Conservation (phyloP, 2,888 invertebrate species). For the Deladenus siricidicola region DNA sequence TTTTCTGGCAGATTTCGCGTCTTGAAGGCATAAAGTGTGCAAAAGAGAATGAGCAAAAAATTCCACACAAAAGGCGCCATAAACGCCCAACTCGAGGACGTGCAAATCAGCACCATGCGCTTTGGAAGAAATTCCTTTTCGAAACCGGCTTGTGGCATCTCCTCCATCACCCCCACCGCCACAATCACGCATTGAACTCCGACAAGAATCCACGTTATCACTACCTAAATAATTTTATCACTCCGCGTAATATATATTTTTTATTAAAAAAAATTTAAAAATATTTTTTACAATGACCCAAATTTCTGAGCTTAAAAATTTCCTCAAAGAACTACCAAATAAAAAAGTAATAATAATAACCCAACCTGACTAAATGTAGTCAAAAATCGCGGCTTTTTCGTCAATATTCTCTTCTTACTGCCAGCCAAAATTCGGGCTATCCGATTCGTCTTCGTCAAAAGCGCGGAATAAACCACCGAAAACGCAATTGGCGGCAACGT, state of each 20-base stretch:
- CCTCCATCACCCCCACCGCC: constrained; percentile 61
- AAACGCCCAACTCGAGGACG: constrained; percentile 58
- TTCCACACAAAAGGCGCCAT: constrained; percentile 75
- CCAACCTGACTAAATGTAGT: constrained; percentile 33
- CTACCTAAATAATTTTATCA: constrained; percentile 57
- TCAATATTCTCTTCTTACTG: constrained; percentile 83
- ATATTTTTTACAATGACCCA: too few relatives aligned
- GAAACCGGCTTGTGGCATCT: constrained; percentile 56
- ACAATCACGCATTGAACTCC: constrained; percentile 74
- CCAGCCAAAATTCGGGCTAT: constrained; percentile 93
- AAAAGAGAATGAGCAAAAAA: constrained; percentile 66
- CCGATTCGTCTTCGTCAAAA: constrained; percentile 91
- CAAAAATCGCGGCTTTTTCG: constrained; percentile 61
- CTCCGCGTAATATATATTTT: too few relatives aligned
- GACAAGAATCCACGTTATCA: constrained; percentile 75
- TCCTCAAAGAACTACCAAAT: too few relatives aligned
- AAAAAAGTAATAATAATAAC: too few relatives aligned
- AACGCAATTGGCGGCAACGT: constrained; percentile 89
- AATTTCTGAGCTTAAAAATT: too few relatives aligned
- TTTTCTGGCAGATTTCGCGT: constrained; percentile 95
- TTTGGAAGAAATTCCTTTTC: constrained; percentile 32
- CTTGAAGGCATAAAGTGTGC: constrained; percentile 88
- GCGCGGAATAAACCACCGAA: constrained; percentile 89
- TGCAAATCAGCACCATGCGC: constrained; percentile 60
- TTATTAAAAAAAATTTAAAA: too few relatives aligned